A percentile compares a stretch with the other conserved stretches of the same genome.
These are phyloP conservation scores for Tinea semifulvella DNA, from an alignment of 2,888 invertebrate species.

Conservation along the genomic window DNA sequence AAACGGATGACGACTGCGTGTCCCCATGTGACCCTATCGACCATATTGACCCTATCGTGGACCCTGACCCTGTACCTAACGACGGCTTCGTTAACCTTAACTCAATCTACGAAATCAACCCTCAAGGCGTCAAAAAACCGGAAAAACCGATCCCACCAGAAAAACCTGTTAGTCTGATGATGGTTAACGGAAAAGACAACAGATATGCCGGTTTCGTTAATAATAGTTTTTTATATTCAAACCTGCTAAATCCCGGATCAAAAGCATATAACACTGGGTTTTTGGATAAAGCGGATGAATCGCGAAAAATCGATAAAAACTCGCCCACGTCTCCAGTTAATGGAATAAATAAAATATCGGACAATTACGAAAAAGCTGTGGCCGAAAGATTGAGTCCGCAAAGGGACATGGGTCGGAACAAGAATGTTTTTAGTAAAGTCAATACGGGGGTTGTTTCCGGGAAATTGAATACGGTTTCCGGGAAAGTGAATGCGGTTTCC, in stretches of 20 bases:
- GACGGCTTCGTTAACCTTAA: constrained; percentile 52
- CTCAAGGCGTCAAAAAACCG: constrained; percentile 31
- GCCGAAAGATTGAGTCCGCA: constrained; percentile 53
- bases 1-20: constrained; percentile 73
- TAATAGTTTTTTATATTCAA: constrained; percentile 58
- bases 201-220: constrained; percentile 45
- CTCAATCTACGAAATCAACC: constrained; percentile 54
- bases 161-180: constrained; percentile 57
- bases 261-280: constrained; percentile 39
- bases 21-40: constrained; percentile 74
- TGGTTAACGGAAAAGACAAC: constrained; percentile 58
- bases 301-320: constrained; percentile 25
- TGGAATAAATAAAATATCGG: constrained; percentile 57
- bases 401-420: constrained; percentile 26
- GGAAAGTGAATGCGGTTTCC: no score
- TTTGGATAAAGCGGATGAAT: constrained; percentile 32
- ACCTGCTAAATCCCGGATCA: constrained; percentile 41
- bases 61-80: constrained; percentile 25
- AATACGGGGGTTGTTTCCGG: constrained; percentile 45
- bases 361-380: constrained; percentile 57
- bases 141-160: constrained; percentile 59
- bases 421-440: constrained; percentile 49
- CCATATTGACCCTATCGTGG: constrained; percentile 54
- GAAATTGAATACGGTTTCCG: constrained; percentile 25
- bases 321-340: constrained; percentile 49